phyloP scores from a whole-genome alignment of 92 coral and sea anemone genomes.

The Montipora capitata region DNA sequence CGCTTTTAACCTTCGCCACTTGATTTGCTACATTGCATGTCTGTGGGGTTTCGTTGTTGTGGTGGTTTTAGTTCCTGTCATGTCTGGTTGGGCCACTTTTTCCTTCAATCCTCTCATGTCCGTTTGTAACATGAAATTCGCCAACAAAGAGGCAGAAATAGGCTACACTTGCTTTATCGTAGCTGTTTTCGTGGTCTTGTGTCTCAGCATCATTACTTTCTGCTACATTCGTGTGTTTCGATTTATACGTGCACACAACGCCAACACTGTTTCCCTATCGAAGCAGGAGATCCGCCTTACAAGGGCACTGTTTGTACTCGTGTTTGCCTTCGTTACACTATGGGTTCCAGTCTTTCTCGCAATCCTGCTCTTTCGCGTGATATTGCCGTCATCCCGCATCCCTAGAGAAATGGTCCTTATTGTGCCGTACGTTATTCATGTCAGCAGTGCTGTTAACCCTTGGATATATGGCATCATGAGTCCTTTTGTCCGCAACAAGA shows the following conservation, averaged over 20 bases:
- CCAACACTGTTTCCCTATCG: conserved; percentile 33
- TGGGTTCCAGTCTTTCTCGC: conserved; percentile 58
- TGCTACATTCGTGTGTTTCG: conserved; percentile 70
- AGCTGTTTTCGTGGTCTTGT: conserved; percentile 40
- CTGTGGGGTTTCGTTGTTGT: conserved; percentile 41
- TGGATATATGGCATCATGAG: conserved; percentile 27
- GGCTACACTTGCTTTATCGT: conserved; percentile 50
- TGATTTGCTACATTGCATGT: conserved; percentile 34
- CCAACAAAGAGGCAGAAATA: neutral
- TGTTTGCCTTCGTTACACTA: conserved; percentile 59
- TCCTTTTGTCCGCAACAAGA: conserved; percentile 29
- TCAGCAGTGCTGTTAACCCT: conserved; percentile 28
- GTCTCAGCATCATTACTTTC: conserved; percentile 38
- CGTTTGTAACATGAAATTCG: conserved; percentile 42
- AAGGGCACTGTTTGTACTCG: conserved; percentile 63
- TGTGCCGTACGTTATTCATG: neutral
- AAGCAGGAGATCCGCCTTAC: conserved; percentile 73
- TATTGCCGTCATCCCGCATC: neutral
- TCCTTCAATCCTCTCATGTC: conserved; percentile 53
- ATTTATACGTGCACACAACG: conserved; percentile 66
- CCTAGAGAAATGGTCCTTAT: neutral
- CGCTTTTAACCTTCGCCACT: conserved; percentile 41
- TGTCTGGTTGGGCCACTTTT: conserved; percentile 57
- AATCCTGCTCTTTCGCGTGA: conserved; percentile 6
- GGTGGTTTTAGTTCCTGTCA: conserved; percentile 41